Conservation (phyloP, 2,888 invertebrate genomes). For the Erebia ligea region DNA sequence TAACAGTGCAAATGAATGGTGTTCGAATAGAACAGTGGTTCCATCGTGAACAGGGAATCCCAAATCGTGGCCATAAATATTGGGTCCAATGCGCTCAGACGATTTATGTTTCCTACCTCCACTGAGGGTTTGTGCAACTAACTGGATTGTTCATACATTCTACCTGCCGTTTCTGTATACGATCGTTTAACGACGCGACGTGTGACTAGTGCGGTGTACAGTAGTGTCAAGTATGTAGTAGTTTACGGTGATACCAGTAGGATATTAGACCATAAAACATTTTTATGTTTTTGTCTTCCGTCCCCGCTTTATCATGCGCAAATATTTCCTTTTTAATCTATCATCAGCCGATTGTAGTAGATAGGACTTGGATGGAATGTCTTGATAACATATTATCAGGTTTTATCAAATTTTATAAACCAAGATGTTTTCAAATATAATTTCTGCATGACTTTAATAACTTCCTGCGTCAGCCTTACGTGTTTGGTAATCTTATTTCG, state of each 20-base stretch:
- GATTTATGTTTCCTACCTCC: slow-evolving; percentile 57
- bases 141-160: slow-evolving; percentile 14
- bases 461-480: background rate
- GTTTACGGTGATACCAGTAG: background rate
- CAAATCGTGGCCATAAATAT: slow-evolving; percentile 63
- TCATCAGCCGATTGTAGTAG: slow-evolving; percentile 2
- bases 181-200: background rate
- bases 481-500: background rate
- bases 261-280: slow-evolving; percentile 9
- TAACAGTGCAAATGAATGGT: slow-evolving; percentile 28
- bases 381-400: slow-evolving; percentile 17
- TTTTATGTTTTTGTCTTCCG: slow-evolving; percentile 7
- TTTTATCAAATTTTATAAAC: slow-evolving; percentile 1
- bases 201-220: background rate
- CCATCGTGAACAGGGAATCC: slow-evolving; percentile 50
- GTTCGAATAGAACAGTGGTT: slow-evolving; percentile 23
- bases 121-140: slow-evolving; percentile 21
- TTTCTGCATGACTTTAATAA: slow-evolving; percentile 1
- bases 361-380: slow-evolving; percentile 27
- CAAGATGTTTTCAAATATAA: slow-evolving; percentile 14
- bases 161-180: background rate
- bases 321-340: slow-evolving; percentile 22
- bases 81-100: slow-evolving; percentile 55
- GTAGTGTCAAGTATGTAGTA: background rate
- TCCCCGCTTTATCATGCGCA: slow-evolving; percentile 11